Evolutionary conservation across 2,113 vertebrate genomes (phyloP), one percentile per base, ranked within the genome.

Genomic region (Lepus europaeus): DNA sequence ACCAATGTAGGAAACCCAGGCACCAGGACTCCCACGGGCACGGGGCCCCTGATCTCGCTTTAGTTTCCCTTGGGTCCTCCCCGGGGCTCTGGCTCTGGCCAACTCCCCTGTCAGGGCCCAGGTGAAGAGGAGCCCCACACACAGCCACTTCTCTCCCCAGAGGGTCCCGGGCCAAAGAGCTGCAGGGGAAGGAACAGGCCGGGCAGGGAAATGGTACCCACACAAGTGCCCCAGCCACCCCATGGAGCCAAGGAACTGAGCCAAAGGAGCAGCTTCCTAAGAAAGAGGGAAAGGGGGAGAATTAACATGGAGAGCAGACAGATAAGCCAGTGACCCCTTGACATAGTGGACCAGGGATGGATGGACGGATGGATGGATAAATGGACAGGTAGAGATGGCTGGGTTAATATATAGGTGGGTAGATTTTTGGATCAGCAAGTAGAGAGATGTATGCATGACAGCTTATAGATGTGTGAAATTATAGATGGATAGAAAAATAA

Each of bases 11-110:
- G 78, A n/a, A 53, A 45, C 56, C 64, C 56, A 31, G 95, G 93
- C 22, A 9, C 31, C 3, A 36, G 9, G 13, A 6, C 79, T 64
- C 79, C 97, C 96, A 90, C 96, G 51, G 97, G 95, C 95, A 88
- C 22, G 82, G 77, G 95, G 89, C 13, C 61, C 39, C 85, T 89
- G 74, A 61, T 79, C 89, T 70, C 5, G 11, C 39, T 59, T 81
- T 31, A 86, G 70, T 61, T 8, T 22, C 74, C 66, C 64, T 76
- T n/a, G 5, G 36, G 74, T 56, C 70, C 9, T 85, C 72, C 61
- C 27, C 20, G 51, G 53, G 11, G 0, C 22, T 80, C 69, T 16
- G 9, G 68, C 69, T 53, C 70, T 25, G 59, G 25, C 36, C 66
- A 31, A 22, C 63, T 88, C 6, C 29, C 59, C 6, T 39, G 29